Percentiles rank a stretch among this genome's conserved stretches.
Evolutionary conservation across 2,113 vertebrate genomes (phyloP).

Genomic region (Oophaga pumilio): DNA sequence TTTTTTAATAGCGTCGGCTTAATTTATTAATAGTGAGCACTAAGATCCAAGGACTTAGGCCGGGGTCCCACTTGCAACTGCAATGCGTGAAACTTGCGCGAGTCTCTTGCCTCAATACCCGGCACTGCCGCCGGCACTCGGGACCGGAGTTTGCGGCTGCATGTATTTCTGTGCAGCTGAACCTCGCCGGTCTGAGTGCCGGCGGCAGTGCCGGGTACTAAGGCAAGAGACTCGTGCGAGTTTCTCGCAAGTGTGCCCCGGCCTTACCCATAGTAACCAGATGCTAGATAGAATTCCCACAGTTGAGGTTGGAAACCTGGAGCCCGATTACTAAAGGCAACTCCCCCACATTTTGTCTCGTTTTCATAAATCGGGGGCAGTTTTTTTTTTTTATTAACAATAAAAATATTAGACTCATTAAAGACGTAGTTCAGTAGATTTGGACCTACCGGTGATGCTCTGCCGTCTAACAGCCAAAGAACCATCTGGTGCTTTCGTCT

Average conservation of each 20-base stretch:
- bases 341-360: background rate
- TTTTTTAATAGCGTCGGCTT: background rate
- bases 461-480: slow-evolving; percentile 95
- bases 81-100: too few relatives aligned
- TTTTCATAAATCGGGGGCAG: background rate
- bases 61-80: too few relatives aligned
- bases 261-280: background rate
- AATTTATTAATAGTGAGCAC: background rate
- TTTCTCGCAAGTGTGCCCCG: too few relatives aligned
- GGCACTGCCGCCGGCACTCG: too few relatives aligned
- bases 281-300: background rate
- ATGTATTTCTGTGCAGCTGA: too few relatives aligned
- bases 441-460: slow-evolving; percentile 97
- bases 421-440: background rate
- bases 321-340: background rate
- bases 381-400: too few relatives aligned
- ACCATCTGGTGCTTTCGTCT: slow-evolving; percentile 90
- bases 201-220: too few relatives aligned
- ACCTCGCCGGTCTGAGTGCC: too few relatives aligned
- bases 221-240: too few relatives aligned
- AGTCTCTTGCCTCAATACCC: too few relatives aligned
- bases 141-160: too few relatives aligned
- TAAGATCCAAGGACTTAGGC: background rate
- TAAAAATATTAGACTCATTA: background rate
- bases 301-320: background rate